Evolutionary conservation across 2,113 vertebrate genomes (phyloP).

Genomic region (Capreolus pygargus): DNA sequence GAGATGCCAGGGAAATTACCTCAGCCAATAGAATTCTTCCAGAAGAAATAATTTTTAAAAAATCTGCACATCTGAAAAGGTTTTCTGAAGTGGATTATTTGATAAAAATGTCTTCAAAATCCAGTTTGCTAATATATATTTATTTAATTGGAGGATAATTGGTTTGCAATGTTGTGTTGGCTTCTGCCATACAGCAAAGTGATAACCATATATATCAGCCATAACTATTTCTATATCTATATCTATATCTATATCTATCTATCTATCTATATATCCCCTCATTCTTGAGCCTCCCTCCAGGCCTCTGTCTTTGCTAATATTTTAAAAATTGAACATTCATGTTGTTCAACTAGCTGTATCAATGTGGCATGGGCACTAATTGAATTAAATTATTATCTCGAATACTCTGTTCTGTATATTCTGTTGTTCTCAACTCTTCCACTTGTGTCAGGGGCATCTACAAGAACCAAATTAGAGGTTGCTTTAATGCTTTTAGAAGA

Average conservation of each 20-base stretch:
- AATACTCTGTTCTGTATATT: neutral
- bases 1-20: neutral
- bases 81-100: neutral
- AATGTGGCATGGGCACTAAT: fast-evolving
- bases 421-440: neutral
- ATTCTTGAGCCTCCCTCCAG: neutral
- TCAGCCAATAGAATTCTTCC: neutral
- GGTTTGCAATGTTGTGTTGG: neutral
- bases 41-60: neutral
- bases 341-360: neutral
- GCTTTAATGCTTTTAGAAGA: neutral
- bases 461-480: neutral
- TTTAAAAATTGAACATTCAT: neutral
- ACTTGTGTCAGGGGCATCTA: no score
- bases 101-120: neutral
- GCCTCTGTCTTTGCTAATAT: neutral
- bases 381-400: neutral
- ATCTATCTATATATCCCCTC: neutral
- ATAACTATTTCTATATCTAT: no score
- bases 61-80: neutral
- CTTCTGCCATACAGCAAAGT: neutral
- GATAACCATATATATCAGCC: neutral
- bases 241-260: neutral
- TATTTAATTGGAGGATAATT: neutral
- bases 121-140: neutral